Evolutionary conservation across 2,888 invertebrate species (phyloP), one percentile per base, ranked within the genome.

Genomic region (Amitus sp.): DNA sequence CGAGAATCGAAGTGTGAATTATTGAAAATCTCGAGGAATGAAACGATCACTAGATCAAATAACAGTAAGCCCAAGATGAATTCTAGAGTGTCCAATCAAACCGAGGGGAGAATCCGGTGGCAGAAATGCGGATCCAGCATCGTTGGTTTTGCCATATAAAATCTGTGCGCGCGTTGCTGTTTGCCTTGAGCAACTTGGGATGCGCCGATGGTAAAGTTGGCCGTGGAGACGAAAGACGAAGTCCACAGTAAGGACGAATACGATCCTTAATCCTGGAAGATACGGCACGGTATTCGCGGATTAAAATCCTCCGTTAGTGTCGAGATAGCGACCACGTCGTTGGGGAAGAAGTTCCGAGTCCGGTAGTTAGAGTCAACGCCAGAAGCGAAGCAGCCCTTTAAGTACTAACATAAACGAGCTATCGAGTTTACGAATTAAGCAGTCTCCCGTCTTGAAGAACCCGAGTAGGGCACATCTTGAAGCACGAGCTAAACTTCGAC

Each of bases 301-400:
- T 79, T 79, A 79, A 78, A 80, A 79, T 78, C 74, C 73, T 66
- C 69, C 76, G 77, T 75, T 75, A 72, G 72, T 67, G 55, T 62
- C 62, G 52, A 71, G 73, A 74, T 74, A 73, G 69, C 66, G 65
- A 64, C 67, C 63, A 56, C 62, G 53, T 56, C 65, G 63, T 52
- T 61, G 59, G 59, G 30, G 46, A 50, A 43, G 39, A 62, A 65
- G 65, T 73, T 72, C 62, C 66, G 70, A 73, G 73, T 73, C 73
- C 65, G 69, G 71, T 67, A 72, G 74, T 76, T 77, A 76, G 76
- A 78, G 78, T 76, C 76, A 78, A 78, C 75, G 75, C 73, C 73
- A 68, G 66, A 66, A 72, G 69, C 71, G 68, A 63, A 63, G 66
- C 69, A 58, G 66, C 70, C 70, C 64, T 66, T 61, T 74, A 75